These are phyloP conservation scores for Osedax frankpressi DNA, from an alignment of 2,888 invertebrate species.

Conservation along the genomic window DNA sequence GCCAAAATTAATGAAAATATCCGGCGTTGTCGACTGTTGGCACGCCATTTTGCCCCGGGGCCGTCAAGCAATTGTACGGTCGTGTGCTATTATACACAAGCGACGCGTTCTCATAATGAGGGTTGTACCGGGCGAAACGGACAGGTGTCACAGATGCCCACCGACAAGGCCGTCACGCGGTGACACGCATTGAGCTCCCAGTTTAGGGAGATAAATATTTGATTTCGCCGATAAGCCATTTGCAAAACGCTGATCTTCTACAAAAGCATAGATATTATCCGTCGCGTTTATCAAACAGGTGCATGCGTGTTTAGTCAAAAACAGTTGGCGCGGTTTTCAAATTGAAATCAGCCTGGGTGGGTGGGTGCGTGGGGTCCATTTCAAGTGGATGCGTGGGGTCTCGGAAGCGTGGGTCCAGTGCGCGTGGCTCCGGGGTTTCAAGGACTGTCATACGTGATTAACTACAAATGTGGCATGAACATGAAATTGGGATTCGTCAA, in stretches of 20 bases:
- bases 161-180: neutral
- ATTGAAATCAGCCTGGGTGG: constrained; percentile 8
- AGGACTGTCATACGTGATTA: neutral
- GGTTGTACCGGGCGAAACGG: constrained; percentile 6
- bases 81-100: constrained; percentile 6
- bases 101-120: constrained; percentile 7
- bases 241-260: neutral
- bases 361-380: neutral
- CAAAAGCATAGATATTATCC: constrained; percentile 3
- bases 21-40: constrained; percentile 1
- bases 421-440: neutral
- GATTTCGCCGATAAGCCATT: constrained; percentile 10
- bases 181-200: constrained; percentile 6
- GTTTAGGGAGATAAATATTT: constrained; percentile 9
- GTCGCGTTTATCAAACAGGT: constrained; percentile 8
- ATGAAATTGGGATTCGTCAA: neutral
- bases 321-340: neutral
- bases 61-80: constrained; percentile 4
- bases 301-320: constrained; percentile 4
- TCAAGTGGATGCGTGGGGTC: too few relatives aligned
- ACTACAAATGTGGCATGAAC: neutral
- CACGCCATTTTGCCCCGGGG: constrained; percentile 10
- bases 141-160: constrained; percentile 7
- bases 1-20: constrained; percentile 11
- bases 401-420: neutral